phyloP scores from a whole-genome alignment of 2,113 vertebrate species.

The Gallinago undulata region DNA sequence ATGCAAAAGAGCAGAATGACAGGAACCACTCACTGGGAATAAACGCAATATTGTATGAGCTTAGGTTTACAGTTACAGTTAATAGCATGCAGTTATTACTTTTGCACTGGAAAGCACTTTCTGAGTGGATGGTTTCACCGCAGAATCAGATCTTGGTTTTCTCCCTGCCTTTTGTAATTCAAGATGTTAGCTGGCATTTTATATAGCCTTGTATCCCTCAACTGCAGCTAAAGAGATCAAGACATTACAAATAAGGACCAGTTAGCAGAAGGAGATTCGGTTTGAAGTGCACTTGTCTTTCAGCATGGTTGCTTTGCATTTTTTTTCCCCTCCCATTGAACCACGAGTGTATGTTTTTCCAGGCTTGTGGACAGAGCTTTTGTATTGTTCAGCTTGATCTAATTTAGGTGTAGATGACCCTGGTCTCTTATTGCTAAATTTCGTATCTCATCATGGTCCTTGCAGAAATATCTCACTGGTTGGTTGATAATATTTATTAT shows the following conservation, averaged over 20 bases:
- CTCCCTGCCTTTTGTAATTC: background rate
- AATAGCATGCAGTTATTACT: background rate
- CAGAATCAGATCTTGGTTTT: slow-evolving; percentile 7
- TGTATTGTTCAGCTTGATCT: background rate
- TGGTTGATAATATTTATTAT: background rate
- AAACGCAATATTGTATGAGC: background rate
- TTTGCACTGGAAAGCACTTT: slow-evolving; percentile 6
- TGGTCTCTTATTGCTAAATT: background rate
- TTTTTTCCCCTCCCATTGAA: background rate
- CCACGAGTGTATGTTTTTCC: background rate
- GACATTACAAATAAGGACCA: background rate
- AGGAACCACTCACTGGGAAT: background rate
- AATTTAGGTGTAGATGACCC: background rate
- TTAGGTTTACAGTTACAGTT: background rate
- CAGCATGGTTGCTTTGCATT: background rate
- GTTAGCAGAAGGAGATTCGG: background rate
- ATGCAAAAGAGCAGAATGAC: background rate
- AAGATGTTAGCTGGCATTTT: background rate
- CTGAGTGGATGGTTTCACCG: background rate
- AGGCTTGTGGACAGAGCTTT: background rate
- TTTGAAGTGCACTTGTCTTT: background rate
- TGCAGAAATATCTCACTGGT: background rate
- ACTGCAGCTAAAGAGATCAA: background rate
- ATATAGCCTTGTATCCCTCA: background rate
- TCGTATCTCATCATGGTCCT: background rate